phyloP scores from a whole-genome alignment of 2,113 vertebrate species.

The Cinclus cinclus region DNA sequence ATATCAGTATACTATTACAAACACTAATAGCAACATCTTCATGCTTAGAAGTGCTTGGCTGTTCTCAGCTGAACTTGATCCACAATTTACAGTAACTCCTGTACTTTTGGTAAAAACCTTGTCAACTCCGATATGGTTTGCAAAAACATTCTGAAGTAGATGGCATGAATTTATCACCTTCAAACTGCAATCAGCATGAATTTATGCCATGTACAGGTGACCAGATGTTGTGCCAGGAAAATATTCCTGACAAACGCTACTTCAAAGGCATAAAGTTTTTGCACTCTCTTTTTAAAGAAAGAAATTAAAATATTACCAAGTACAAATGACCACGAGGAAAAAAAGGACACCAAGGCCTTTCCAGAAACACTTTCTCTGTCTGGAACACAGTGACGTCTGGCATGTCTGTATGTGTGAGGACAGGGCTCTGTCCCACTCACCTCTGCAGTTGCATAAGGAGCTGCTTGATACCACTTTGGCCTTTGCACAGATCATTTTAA shows the following conservation, averaged over 20 bases:
- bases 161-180: neutral
- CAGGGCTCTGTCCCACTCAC: neutral
- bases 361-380: neutral
- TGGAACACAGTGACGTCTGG: neutral
- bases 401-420: neutral
- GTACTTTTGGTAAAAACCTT: neutral
- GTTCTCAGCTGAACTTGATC: neutral
- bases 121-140: neutral
- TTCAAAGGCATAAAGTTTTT: neutral
- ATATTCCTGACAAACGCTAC: neutral
- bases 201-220: neutral
- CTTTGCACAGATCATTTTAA: neutral
- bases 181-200: neutral
- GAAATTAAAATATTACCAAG: neutral
- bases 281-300: neutral
- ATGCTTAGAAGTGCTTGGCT: neutral
- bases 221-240: neutral
- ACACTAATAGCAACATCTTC: neutral
- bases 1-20: neutral
- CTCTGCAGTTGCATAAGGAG: fast-evolving
- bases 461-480: too few relatives aligned
- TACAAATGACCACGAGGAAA: neutral
- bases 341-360: neutral
- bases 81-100: neutral
- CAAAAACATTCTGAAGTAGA: neutral